Evolutionary conservation across 1,140 invertebrate species (phyloP).

Genomic region (Diachasma alloeum): DNA sequence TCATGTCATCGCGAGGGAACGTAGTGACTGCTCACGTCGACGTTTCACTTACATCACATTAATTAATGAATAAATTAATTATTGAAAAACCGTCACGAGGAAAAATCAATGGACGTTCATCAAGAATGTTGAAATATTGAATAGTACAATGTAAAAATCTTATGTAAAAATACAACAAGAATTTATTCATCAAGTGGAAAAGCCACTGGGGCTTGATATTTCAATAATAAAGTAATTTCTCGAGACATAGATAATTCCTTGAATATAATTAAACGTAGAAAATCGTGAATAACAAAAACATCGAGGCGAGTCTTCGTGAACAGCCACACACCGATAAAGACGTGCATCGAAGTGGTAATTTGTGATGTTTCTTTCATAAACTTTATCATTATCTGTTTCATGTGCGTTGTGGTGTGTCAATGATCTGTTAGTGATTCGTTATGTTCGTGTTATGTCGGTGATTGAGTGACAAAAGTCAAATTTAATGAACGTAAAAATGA

Average conservation of each 20-base stretch:
- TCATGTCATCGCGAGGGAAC: constrained; percentile 28
- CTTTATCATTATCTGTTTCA: background rate
- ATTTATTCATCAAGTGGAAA: background rate
- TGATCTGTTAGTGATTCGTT: background rate
- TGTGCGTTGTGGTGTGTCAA: background rate
- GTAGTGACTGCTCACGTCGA: constrained; percentile 30
- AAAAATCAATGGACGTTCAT: background rate
- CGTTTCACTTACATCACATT: background rate
- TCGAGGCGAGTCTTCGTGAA: constrained; percentile 33
- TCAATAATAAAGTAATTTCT: background rate
- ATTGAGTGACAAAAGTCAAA: background rate
- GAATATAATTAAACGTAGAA: constrained; percentile 17
- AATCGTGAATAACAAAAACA: constrained; percentile 26
- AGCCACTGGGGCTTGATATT: background rate
- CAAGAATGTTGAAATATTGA: background rate
- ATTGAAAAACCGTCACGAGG: background rate
- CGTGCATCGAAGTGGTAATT: constrained; percentile 34
- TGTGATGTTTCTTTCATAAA: background rate
- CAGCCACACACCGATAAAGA: constrained; percentile 38
- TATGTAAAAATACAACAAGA: background rate
- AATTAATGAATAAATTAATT: background rate
- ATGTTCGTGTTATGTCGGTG: background rate
- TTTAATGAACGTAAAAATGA: background rate
- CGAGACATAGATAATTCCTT: constrained; percentile 16
- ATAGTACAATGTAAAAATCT: background rate